A percentile compares a stretch with the other conserved stretches of the same genome.
Evolutionary conservation across 30 jellyfish, hydroid and myxozoan genomes (phyloP).

Genomic region (Hydra vulgaris): DNA sequence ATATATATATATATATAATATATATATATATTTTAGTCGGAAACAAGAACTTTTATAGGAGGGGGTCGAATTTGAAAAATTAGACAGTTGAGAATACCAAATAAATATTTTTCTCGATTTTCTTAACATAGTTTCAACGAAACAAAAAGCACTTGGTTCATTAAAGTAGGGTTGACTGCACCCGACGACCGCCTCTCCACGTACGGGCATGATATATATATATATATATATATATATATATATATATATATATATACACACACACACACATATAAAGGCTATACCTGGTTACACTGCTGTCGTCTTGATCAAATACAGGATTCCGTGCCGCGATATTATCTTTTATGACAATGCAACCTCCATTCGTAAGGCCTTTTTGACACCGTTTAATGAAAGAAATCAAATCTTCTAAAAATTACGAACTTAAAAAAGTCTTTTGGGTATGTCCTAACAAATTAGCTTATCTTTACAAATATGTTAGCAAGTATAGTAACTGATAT

Average conservation of each 20-base stretch:
- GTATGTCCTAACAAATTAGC: background rate
- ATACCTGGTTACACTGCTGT: slow-evolving; percentile 90
- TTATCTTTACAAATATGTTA: too few relatives aligned
- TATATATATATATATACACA: background rate
- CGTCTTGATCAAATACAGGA: slow-evolving; percentile 58
- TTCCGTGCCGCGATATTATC: slow-evolving; percentile 50
- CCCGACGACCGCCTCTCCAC: too few relatives aligned
- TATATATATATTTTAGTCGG: too few relatives aligned
- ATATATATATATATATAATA: too few relatives aligned
- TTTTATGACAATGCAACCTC: slow-evolving; percentile 75
- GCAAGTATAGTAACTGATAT: too few relatives aligned
- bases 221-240: too few relatives aligned
- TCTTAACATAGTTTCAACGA: background rate
- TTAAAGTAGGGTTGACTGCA: background rate
- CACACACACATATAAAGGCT: background rate
- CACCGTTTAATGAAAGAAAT: slow-evolving; percentile 47
- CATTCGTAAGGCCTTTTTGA: slow-evolving; percentile 45
- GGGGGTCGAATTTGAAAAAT: too few relatives aligned
- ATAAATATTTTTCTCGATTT: too few relatives aligned
- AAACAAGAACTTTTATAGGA: too few relatives aligned
- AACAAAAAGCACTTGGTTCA: too few relatives aligned
- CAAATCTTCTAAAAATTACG: slow-evolving; percentile 48
- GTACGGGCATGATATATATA: too few relatives aligned
- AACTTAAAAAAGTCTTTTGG: background rate
- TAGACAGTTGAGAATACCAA: too few relatives aligned